Conservation (phyloP, 2,113 vertebrate species). For the Lepus europaeus region DNA sequence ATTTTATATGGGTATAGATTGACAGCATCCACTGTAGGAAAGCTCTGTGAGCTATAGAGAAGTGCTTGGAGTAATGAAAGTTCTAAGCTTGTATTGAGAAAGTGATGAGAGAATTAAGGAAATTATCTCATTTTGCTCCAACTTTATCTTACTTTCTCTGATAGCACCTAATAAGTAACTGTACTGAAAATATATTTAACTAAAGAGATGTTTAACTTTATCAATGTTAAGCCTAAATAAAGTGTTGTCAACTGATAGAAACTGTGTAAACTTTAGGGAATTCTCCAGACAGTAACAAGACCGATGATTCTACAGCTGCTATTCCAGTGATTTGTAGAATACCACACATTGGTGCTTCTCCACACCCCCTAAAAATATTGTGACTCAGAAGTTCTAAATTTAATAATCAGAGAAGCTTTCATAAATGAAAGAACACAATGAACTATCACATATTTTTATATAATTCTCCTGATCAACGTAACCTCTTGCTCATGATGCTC, state of each 20-base stretch:
- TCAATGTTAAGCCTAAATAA: constrained; percentile 11
- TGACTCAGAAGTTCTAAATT: not conserved
- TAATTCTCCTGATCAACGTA: not conserved
- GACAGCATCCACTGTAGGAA: not conserved
- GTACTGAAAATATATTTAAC: not conserved
- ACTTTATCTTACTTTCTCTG: constrained; percentile 33
- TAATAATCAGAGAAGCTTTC: not conserved
- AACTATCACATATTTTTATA: constrained; percentile 16
- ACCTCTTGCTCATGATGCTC: not conserved
- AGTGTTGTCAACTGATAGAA: not conserved
- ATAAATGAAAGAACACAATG: not conserved
- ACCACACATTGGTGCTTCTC: not conserved
- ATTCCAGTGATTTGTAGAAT: not conserved
- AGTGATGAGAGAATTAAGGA: not conserved
- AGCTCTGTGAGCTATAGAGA: not conserved
- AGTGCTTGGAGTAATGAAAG: not conserved
- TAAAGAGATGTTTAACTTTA: not conserved
- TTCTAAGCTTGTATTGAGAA: not conserved
- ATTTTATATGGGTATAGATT: not conserved
- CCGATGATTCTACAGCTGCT: not conserved
- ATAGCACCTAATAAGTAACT: not conserved
- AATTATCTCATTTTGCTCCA: not conserved
- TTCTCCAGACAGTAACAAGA: not conserved
- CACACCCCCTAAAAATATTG: not conserved
- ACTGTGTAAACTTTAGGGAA: not conserved